Evolutionary conservation across 2,113 vertebrate genomes (phyloP), one percentile per base, ranked within the genome.

Genomic region (Alaudala cheleensis): DNA sequence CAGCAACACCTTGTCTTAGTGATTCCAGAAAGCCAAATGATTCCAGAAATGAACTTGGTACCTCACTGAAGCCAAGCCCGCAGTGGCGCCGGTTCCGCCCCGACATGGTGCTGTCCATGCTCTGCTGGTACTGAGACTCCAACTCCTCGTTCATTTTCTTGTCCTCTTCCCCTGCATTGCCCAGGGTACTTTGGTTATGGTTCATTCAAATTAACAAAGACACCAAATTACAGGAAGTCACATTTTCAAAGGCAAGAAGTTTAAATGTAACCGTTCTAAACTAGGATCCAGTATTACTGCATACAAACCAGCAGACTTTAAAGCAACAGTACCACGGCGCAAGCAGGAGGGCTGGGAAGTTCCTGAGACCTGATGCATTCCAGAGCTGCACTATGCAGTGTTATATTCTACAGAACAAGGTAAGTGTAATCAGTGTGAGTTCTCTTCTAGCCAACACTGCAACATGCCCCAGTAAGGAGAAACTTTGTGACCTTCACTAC

Each of bases 61-160:
- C 99, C 99, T 99, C 99, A 77, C 98, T 99, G 97, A 99, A 99
- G 17, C 99, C 99, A 50, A 99, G 98, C 57, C 99, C 99, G 21
- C 99, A 99, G 81, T 99, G 99, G 93, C 99, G 98, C 78, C 98
- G 98, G 94, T 99, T 99, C 80, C 99, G 97, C 61, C 99, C 99
- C 0, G 99, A 99, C 95, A 99, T 96, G 49, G 99, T 99, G 90
- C 99, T 99, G 62, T 99, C 99, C 98, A 99, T 98, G 94, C 99
- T 98, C 92, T 99, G 99, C 57, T 99, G 99, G 96, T 98, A 99
- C 90, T 99, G 99, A 84, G 98, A 98, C 97, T 99, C 99, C 90
- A 99, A 94, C 79, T 99, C 98, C 81, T 98, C 98, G 60, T 98
- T 99, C 85, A 99, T 99, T 96, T 98, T 98, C 97, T 97, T 98